These are phyloP conservation scores for Marronus borbonicus DNA, from an alignment of 2,888 invertebrate species.

Conservation along the genomic window DNA sequence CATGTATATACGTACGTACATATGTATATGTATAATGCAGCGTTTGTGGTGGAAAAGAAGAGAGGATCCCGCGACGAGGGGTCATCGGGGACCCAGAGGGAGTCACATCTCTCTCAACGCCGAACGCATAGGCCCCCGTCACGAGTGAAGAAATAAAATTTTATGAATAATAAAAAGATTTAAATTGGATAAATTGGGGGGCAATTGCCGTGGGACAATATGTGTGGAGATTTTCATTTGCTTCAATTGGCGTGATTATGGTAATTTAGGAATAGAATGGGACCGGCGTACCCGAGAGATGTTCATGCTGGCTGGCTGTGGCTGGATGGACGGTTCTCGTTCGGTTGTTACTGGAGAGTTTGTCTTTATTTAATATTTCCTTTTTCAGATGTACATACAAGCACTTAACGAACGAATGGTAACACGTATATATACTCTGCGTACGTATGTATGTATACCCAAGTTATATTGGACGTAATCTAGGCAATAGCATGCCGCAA, in stretches of 20 bases:
- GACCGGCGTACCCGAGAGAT: constrained; percentile 52
- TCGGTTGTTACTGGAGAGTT: constrained; percentile 52
- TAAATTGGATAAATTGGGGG: constrained; percentile 71
- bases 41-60: not conserved
- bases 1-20: not conserved
- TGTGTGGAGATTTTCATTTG: constrained; percentile 66
- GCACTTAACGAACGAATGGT: constrained; percentile 46
- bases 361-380: constrained; percentile 62
- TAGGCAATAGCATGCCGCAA: not conserved
- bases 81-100: too few species aligned
- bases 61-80: not conserved
- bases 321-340: constrained; percentile 46
- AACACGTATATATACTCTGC: not conserved
- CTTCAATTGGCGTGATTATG: constrained; percentile 69
- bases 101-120: too few species aligned
- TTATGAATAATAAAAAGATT: constrained; percentile 71
- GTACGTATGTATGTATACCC: constrained; percentile 9
- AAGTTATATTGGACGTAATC: not conserved
- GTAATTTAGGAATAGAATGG: constrained; percentile 66
- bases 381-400: constrained; percentile 57
- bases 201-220: constrained; percentile 70
- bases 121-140: not conserved
- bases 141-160: constrained; percentile 65
- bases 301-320: not conserved
- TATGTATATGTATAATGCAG: not conserved